Conservation (phyloP, 1,140 invertebrate genomes). For the Heterodera carotae region DNA sequence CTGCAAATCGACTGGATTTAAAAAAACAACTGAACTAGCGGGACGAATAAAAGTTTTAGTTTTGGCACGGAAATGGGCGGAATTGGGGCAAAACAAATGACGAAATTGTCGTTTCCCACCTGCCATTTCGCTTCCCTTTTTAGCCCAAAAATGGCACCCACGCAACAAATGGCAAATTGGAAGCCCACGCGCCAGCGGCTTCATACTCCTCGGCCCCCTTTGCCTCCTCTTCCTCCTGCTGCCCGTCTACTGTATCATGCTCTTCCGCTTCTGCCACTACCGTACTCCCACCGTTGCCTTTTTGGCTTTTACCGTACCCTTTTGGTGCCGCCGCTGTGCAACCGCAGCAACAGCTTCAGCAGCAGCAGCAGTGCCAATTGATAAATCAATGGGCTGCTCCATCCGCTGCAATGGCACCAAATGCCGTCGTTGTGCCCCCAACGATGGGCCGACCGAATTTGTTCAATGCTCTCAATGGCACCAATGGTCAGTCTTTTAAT, state of each 20-base stretch:
- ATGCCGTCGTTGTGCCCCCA: not conserved
- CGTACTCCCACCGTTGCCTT: not conserved
- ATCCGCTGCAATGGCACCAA: not conserved
- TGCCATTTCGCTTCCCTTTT: too few relatives aligned
- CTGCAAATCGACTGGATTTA: too few relatives aligned
- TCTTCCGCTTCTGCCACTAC: not conserved
- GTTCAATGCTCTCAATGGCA: not conserved
- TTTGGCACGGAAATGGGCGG: too few relatives aligned
- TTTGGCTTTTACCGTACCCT: not conserved
- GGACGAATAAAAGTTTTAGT: too few relatives aligned
- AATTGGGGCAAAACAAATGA: too few relatives aligned
- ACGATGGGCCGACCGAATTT: not conserved
- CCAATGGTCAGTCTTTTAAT: not conserved
- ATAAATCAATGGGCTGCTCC: not conserved
- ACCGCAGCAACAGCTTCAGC: too few relatives aligned
- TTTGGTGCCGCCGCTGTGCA: not conserved
- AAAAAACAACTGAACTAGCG: too few relatives aligned
- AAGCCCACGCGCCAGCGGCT: not conserved
- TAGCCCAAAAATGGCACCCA: not conserved
- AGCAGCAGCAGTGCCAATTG: not conserved
- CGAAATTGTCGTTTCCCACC: too few relatives aligned
- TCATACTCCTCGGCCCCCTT: not conserved
- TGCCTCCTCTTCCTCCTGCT: not conserved
- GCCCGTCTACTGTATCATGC: too few relatives aligned
- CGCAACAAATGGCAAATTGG: not conserved